Conservation (phyloP, 2,888 invertebrate genomes). For the Chrysodeixis includens region DNA sequence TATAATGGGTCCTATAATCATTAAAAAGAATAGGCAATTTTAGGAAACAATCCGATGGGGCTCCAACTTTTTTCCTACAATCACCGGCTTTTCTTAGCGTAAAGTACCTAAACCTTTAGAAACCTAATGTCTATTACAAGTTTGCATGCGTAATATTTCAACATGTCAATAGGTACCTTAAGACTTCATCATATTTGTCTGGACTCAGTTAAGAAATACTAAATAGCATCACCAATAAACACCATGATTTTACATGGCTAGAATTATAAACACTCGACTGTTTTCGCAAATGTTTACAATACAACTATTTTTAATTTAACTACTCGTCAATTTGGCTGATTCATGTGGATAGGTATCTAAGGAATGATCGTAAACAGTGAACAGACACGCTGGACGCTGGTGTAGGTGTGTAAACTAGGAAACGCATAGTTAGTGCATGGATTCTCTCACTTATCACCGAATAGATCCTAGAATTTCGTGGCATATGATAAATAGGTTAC, state of each 20-base stretch:
- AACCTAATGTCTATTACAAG: not conserved
- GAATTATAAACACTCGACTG: conserved; percentile 1
- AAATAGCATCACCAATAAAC: conserved; percentile 1
- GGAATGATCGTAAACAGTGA: not conserved
- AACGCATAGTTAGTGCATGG: not conserved
- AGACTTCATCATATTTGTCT: not conserved
- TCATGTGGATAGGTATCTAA: not conserved
- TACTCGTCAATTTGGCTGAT: conserved; percentile 4
- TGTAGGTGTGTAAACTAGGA: not conserved
- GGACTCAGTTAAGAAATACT: not conserved
- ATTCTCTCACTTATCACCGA: not conserved
- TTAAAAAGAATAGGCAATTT: no score
- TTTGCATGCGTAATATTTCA: no score
- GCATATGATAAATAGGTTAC: no score
- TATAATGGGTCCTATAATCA: no score
- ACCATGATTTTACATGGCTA: not conserved
- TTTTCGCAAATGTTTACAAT: not conserved
- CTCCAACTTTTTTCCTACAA: no score
- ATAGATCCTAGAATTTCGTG: not conserved
- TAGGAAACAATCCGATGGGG: not conserved
- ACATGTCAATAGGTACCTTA: no score
- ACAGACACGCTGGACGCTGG: not conserved
- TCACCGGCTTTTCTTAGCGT: no score
- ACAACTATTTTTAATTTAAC: conserved; percentile 29
- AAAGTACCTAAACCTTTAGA: no score